Base-by-base conservation (phyloP, 1,140 invertebrate genomes). In the Temnothorax nylanderi region DNA sequence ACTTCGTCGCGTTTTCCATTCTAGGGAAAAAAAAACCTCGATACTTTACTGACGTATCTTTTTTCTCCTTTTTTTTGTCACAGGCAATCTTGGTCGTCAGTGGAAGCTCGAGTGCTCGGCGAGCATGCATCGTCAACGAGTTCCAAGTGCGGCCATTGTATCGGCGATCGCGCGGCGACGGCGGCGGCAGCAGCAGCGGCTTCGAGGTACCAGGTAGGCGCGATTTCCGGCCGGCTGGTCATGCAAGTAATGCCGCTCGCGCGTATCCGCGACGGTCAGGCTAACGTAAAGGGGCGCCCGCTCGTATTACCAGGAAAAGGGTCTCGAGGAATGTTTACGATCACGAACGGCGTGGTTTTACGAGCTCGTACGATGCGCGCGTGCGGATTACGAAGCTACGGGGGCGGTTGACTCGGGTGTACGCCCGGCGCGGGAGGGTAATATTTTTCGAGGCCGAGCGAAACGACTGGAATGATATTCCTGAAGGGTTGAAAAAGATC, bases 311-410 rank as follows among this genome's bases (percentile, higher is more conserved):
- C 18, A 32, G 26, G 56, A 60, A 77, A 88, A 58, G 49, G 26
- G 74, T 34, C 56, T 87, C 58, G 34, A 13, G 34, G 56, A 65
- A 91, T 88, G 88, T 93, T 93, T 92, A 91, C 74, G 88, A 92
- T 64, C 84, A 65, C 65, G 58, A 88, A 89, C 72, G 69, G 78
- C 37, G 13, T 58, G 56, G 84, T 76, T 92, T 92, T 92, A 93
- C 89, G 90, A 91, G 64, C 86, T 16, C 62, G 67, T 80, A 60
- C 21, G 72, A 87, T 60, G 71, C 64, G 82, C 87, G 80, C 58
- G 71, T 58, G 71, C 37, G 65, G 75, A 77, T 74, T 51, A 58
- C 65, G 54, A 47, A 58, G 47, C 37, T 21, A 72, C 56, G 21
- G 8, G 58, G 34, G 26, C 26, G 26, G 67, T 71, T 47, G 65